Evolutionary conservation across 2,888 invertebrate species (phyloP).

Genomic region (Icerya purchasi): DNA sequence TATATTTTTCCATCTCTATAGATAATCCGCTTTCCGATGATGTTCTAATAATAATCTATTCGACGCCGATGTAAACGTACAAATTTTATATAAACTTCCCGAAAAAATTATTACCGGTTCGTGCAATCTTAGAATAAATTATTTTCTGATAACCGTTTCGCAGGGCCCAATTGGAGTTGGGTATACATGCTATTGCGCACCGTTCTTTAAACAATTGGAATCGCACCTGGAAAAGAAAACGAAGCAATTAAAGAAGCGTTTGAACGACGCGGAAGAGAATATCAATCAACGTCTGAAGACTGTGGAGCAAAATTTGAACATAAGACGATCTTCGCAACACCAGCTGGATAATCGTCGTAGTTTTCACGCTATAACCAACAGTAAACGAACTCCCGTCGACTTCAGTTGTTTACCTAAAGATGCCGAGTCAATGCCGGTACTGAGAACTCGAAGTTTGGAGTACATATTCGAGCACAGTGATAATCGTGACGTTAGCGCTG

Average conservation of each 20-base stretch:
- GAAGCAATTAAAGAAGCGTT: slow-evolving; percentile 51
- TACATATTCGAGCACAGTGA: not conserved
- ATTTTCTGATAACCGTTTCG: slow-evolving; percentile 2
- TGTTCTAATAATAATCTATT: no score
- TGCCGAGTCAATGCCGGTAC: slow-evolving; percentile 13
- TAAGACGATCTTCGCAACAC: not conserved
- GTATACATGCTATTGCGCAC: slow-evolving; percentile 80
- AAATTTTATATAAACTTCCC: no score
- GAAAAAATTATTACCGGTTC: no score
- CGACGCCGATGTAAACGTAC: no score
- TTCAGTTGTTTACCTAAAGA: not conserved
- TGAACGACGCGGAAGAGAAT: slow-evolving; percentile 56
- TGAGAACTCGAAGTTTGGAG: slow-evolving; percentile 22
- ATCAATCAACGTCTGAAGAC: slow-evolving; percentile 51
- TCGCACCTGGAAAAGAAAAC: slow-evolving; percentile 59
- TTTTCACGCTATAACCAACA: not conserved
- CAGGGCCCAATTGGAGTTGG: slow-evolving; percentile 80
- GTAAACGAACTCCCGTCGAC: not conserved
- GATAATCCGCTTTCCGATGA: no score
- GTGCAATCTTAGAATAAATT: no score
- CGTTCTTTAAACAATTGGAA: slow-evolving; percentile 72
- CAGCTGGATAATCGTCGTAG: not conserved
- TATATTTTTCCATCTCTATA: no score
- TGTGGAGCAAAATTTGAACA: slow-evolving; percentile 5
- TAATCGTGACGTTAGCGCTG: not conserved